Conservation (phyloP, 2,113 vertebrate genomes). For the Motacilla alba region DNA sequence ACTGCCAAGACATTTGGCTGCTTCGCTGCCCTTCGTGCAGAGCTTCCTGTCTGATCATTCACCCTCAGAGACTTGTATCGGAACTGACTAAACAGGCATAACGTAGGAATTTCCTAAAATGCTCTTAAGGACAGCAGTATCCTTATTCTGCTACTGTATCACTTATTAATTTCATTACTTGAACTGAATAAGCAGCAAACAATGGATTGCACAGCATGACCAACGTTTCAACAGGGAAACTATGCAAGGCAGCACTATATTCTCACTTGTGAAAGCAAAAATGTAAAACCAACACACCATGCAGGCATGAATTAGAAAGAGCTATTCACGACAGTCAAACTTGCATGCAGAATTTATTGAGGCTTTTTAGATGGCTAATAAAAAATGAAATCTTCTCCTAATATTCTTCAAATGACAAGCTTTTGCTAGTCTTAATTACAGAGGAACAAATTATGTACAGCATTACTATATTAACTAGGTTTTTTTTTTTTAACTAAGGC, state of each 20-base stretch:
- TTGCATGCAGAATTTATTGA: background rate
- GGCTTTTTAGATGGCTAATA: background rate
- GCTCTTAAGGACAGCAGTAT: background rate
- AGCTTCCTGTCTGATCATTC: background rate
- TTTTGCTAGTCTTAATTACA: background rate
- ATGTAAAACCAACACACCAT: constrained; percentile 1
- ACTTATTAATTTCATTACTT: background rate
- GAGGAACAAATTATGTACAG: background rate
- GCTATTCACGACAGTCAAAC: background rate
- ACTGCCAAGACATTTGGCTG: background rate
- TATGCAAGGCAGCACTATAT: background rate
- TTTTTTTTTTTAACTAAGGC: background rate
- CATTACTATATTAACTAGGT: background rate
- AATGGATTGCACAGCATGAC: background rate
- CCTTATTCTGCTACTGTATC: background rate
- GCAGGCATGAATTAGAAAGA: background rate
- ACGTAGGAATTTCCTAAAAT: background rate
- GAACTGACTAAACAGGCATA: background rate
- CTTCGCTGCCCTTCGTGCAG: background rate
- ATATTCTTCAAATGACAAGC: background rate
- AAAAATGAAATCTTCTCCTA: background rate
- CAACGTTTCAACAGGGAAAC: background rate
- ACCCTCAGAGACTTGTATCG: background rate
- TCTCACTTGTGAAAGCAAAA: background rate
- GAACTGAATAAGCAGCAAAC: background rate